These are phyloP conservation scores for Colius striatus DNA, from an alignment of 2,113 vertebrate genomes.

Conservation along the genomic window DNA sequence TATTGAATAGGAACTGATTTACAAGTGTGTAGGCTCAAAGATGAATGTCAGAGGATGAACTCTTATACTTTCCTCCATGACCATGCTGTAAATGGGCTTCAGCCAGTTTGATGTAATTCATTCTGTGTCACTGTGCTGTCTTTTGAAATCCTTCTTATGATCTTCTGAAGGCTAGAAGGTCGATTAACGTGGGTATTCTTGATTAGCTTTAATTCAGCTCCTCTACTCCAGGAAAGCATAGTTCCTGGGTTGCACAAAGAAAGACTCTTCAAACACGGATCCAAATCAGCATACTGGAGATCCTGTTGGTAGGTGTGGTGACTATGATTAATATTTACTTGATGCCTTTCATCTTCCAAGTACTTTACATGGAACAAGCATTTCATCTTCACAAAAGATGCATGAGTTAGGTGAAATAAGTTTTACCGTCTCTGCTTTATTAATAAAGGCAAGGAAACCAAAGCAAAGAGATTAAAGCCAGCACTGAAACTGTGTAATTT, in stretches of 20 bases:
- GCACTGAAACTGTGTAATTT: neutral
- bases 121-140: neutral
- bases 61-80: conserved; percentile 17
- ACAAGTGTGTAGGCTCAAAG: neutral
- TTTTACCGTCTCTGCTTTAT: neutral
- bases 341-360: conserved; percentile 48
- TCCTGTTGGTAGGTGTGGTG: conserved; percentile 54
- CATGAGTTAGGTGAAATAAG: conserved; percentile 12
- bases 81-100: conserved; percentile 25
- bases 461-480: conserved; percentile 11
- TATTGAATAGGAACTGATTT: conserved; percentile 57
- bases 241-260: conserved; percentile 42
- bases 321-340: conserved; percentile 49
- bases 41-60: conserved; percentile 2
- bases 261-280: conserved; percentile 14
- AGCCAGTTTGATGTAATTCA: conserved; percentile 16
- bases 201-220: conserved; percentile 56
- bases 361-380: conserved; percentile 32
- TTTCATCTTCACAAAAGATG: conserved; percentile 30
- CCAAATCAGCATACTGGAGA: conserved; percentile 2
- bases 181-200: conserved; percentile 40
- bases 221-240: conserved; percentile 4
- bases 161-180: conserved; percentile 31
- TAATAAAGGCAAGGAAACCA: conserved; percentile 21
- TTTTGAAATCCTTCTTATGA: conserved; percentile 47